A percentile compares a stretch with the other conserved stretches of the same genome.
These are phyloP conservation scores for Helostoma temminkii DNA, from an alignment of 2,797 vertebrate species.

Conservation along the genomic window DNA sequence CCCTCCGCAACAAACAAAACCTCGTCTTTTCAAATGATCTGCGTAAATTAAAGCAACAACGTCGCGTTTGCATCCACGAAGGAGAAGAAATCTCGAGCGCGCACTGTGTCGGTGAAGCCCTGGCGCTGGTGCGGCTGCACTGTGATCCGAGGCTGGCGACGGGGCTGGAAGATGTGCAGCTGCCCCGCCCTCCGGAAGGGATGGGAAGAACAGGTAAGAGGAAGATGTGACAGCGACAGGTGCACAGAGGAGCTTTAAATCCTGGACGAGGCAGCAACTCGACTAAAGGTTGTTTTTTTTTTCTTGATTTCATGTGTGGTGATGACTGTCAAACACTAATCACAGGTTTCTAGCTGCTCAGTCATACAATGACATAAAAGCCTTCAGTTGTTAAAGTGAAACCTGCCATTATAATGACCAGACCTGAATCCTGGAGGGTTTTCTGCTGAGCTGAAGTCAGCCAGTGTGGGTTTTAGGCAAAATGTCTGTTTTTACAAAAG, in stretches of 20 bases:
- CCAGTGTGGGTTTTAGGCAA: too few species aligned
- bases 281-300: background rate
- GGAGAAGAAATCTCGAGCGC: background rate
- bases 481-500: too few species aligned
- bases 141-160: background rate
- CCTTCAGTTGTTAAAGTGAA: slow-evolving; percentile 1
- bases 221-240: slow-evolving; percentile 55
- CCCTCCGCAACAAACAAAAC: too few species aligned
- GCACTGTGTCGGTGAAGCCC: slow-evolving; percentile 1
- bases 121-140: slow-evolving; percentile 14
- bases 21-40: background rate
- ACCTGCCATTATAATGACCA: slow-evolving; percentile 7
- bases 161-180: slow-evolving; percentile 25
- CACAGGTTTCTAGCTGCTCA: background rate
- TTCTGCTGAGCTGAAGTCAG: background rate
- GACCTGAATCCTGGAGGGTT: background rate
- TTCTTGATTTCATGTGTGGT: background rate
- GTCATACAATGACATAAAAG: slow-evolving; percentile 7
- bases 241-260: background rate
- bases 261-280: too few species aligned
- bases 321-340: slow-evolving; percentile 2
- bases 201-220: slow-evolving; percentile 54
- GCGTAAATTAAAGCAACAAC: background rate
- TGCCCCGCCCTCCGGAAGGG: slow-evolving; percentile 56
- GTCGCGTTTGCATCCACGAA: background rate